These are phyloP conservation scores for Trichogramma pretiosum DNA, from an alignment of 1,140 invertebrate genomes.

Conservation along the genomic window DNA sequence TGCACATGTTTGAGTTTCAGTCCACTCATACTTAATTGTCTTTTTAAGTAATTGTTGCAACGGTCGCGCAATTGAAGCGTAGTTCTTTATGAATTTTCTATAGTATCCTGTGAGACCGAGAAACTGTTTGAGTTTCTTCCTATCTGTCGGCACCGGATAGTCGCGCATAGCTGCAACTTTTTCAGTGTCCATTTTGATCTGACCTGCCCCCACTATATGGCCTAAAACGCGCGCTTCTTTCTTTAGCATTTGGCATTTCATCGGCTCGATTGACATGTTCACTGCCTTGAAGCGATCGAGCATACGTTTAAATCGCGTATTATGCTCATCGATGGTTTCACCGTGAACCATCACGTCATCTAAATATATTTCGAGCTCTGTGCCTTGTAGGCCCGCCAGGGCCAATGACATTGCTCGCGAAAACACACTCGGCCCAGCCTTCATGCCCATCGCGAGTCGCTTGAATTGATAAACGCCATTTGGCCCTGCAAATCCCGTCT, in stretches of 20 bases:
- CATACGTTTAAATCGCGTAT: background rate
- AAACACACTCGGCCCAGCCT: background rate
- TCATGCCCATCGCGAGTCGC: background rate
- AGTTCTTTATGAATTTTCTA: constrained; percentile 13
- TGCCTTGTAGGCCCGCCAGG: background rate
- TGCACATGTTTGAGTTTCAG: constrained; percentile 6
- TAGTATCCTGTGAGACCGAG: constrained; percentile 13
- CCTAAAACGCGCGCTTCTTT: background rate
- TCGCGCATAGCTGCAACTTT: background rate
- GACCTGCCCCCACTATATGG: background rate
- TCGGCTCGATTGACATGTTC: background rate
- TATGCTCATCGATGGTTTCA: background rate
- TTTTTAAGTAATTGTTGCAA: constrained; percentile 13
- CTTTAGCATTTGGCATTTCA: constrained; percentile 1
- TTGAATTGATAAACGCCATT: background rate
- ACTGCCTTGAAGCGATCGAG: background rate
- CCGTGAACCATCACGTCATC: background rate
- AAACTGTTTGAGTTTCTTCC: background rate
- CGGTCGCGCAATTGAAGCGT: background rate
- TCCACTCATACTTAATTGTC: constrained; percentile 16
- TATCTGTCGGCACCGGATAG: background rate
- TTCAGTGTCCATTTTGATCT: background rate
- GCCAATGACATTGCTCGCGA: background rate
- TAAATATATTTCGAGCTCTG: background rate
- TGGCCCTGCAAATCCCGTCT: background rate